Evolutionary conservation across 2,888 invertebrate genomes (phyloP), one percentile per base, ranked within the genome.

Genomic region (Corythucha ciliata): DNA sequence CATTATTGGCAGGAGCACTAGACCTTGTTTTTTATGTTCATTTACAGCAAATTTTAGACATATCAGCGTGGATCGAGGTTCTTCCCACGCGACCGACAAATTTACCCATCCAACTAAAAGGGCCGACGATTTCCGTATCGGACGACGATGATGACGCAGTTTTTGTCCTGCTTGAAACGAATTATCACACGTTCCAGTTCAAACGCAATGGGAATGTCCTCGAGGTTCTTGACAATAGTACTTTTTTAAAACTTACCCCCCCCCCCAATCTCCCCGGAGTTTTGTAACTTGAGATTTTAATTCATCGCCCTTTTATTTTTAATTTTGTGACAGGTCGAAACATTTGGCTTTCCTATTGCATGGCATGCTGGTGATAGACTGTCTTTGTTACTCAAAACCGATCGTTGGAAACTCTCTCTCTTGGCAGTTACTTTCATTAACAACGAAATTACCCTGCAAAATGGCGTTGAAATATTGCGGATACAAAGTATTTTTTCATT

Each of bases 321-420:
- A n/a, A 24, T 48, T 27, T 44, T 14, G 24, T 69, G 69, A 32
- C 68, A 87, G 84, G 71, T 88, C 63, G 85, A 87, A 65, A 76
- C 81, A 62, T 83, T 83, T 68, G 88, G 88, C 50, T 76, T 79
- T 64, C 78, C 83, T 41, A 72, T 83, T 50, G 84, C 86, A 24
- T 89, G 88, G 88, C 83, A 80, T 63, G 80, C 80, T 46, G 77
- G 79, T 46, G 79, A 82, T 57, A 77, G 79, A 65, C 76, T 89
- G 63, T 81, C 81, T 45, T 72, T 86, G 58, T 77, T 89, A 55
- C 63, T 89, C 50, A 82, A 81, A 67, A 83, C 84, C 37, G 84
- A 87, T 65, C 74, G 85, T 60, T 79, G 82, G 63, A 78, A 81
- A 62, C 75, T 88, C 40, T 79, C 83, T 55, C 75, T 80, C 60